phyloP scores from a whole-genome alignment of 2,888 invertebrate genomes.

The Lithophane leautieri region DNA sequence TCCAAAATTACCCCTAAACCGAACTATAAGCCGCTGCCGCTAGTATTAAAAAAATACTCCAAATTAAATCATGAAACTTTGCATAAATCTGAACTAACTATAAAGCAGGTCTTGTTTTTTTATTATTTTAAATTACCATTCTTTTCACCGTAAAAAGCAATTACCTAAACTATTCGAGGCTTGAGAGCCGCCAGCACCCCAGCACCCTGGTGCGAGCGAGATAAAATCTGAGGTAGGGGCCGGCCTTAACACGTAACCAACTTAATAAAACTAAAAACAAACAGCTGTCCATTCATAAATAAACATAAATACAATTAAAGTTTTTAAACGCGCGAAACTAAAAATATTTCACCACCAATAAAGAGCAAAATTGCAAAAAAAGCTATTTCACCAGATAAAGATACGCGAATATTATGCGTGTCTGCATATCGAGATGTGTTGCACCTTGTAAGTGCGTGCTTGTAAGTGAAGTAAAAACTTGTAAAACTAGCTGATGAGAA shows the following conservation, averaged over 20 bases:
- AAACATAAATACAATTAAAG: constrained; percentile 21
- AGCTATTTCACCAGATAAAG: constrained; percentile 41
- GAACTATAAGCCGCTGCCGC: no score
- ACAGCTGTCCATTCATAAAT: constrained; percentile 30
- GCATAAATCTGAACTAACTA: no score
- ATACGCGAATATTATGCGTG: constrained; percentile 34
- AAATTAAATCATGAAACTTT: no score
- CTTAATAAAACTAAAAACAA: not conserved
- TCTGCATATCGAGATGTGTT: constrained; percentile 49
- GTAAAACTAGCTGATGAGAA: constrained; percentile 52
- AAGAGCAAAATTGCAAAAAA: constrained; percentile 28
- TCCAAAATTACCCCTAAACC: no score
- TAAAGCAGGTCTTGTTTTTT: no score
- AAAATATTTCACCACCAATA: constrained; percentile 17
- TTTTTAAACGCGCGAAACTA: constrained; percentile 22
- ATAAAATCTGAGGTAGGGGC: no score
- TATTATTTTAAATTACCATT: no score
- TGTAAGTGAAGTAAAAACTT: constrained; percentile 59
- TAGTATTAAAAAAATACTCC: no score
- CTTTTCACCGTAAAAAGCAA: no score
- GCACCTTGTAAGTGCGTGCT: constrained; percentile 52
- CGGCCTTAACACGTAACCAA: not conserved
- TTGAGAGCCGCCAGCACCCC: no score
- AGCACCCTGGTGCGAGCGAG: no score
- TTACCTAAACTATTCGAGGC: no score